phyloP scores from a whole-genome alignment of 2,888 invertebrate species.

The Chironomus tentans region DNA sequence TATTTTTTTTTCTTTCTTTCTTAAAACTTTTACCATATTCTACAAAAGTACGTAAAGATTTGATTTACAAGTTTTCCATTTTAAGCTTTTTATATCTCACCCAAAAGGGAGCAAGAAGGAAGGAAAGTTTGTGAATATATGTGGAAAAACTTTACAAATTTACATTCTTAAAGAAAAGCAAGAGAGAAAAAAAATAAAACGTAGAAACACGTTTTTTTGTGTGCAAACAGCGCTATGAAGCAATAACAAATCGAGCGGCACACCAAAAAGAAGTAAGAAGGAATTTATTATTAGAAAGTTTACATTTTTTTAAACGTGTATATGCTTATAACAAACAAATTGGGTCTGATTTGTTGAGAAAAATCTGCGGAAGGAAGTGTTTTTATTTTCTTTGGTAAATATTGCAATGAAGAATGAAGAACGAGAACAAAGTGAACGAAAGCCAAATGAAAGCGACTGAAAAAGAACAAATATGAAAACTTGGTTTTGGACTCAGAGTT shows the following conservation, averaged over 20 bases:
- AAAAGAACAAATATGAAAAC: too few relatives aligned
- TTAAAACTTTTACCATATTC: neutral
- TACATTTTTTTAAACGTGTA: neutral
- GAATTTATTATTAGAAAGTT: neutral
- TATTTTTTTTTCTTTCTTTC: neutral
- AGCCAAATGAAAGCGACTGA: too few relatives aligned
- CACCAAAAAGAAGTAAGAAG: neutral
- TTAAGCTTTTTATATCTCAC: neutral
- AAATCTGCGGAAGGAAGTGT: constrained; percentile 20
- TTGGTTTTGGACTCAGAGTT: too few relatives aligned
- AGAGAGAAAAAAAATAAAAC: neutral
- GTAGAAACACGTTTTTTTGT: neutral
- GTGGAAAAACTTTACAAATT: neutral
- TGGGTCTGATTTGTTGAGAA: constrained; percentile 16
- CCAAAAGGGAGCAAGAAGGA: neutral
- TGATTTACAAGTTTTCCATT: constrained; percentile 21
- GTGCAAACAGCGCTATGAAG: neutral
- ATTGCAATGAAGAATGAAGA: neutral
- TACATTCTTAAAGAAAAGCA: neutral
- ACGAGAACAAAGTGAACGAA: too few relatives aligned
- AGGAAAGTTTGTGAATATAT: neutral
- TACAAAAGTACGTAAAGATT: neutral
- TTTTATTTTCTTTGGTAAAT: constrained; percentile 15
- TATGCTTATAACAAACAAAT: neutral
- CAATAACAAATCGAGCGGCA: neutral